Percentiles rank a stretch among this genome's conserved stretches.
These are phyloP conservation scores for Anarhynchus alexandrinus DNA, from an alignment of 2,113 vertebrate genomes.

Conservation along the genomic window DNA sequence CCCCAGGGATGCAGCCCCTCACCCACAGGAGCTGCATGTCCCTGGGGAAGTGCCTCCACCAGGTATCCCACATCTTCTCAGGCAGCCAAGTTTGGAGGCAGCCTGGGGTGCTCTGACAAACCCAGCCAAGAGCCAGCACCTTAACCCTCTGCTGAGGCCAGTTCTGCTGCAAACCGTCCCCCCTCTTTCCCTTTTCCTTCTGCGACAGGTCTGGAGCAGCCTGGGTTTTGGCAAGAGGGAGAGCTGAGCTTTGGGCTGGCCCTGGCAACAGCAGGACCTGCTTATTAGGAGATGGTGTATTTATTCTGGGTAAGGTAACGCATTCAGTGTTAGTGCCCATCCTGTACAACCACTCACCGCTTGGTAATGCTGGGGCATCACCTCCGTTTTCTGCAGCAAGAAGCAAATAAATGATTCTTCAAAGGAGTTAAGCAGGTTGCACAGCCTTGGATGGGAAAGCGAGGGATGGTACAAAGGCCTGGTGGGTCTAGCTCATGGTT, in stretches of 20 bases:
- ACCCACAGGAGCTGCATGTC: conserved; percentile 28
- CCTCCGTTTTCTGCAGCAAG: background rate
- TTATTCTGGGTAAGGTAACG: background rate
- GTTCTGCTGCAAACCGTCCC: background rate
- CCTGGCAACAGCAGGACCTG: background rate
- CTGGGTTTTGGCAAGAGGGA: background rate
- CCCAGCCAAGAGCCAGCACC: background rate
- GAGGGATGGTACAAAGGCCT: background rate
- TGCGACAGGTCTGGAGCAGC: background rate
- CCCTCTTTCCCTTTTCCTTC: background rate
- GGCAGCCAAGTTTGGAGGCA: background rate
- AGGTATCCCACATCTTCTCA: background rate
- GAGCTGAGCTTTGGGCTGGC: background rate
- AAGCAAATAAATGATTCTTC: background rate
- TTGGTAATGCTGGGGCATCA: background rate
- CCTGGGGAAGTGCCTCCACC: background rate
- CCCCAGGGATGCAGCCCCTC: background rate
- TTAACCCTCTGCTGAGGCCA: background rate
- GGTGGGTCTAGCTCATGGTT: background rate
- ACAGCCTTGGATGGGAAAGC: background rate
- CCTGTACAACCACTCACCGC: rapidly evolving
- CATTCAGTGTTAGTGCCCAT: background rate
- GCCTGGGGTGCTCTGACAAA: background rate
- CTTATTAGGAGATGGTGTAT: background rate
- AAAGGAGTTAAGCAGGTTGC: background rate